phyloP scores from a whole-genome alignment of 2,888 invertebrate species.

The Petrophora chlorosata region DNA sequence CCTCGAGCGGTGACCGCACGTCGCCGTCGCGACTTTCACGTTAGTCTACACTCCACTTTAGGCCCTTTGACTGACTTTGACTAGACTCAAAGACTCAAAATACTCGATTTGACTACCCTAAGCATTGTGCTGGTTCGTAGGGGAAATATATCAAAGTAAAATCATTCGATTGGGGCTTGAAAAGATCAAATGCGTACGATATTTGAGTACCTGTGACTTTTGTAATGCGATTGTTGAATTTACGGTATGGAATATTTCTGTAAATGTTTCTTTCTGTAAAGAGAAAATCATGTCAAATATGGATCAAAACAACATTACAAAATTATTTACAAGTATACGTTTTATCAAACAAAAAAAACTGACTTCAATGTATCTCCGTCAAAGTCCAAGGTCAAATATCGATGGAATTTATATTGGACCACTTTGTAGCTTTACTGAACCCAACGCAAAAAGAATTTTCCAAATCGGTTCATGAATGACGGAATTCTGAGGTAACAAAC shows the following conservation, averaged over 20 bases:
- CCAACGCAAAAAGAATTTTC: too few species aligned
- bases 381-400: too few species aligned
- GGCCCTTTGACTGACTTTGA: slow-evolving; percentile 54
- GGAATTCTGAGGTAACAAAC: too few species aligned
- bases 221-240: slow-evolving; percentile 46
- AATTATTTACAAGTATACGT: too few species aligned
- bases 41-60: slow-evolving; percentile 43
- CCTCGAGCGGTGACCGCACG: slow-evolving; percentile 42
- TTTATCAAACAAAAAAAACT: too few species aligned
- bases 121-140: slow-evolving; percentile 57
- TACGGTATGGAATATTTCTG: slow-evolving; percentile 25
- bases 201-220: slow-evolving; percentile 62
- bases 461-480: too few species aligned
- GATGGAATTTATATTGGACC: too few species aligned
- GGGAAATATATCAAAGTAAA: slow-evolving; percentile 75
- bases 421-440: too few species aligned
- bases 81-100: slow-evolving; percentile 23
- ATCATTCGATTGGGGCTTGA: slow-evolving; percentile 72
- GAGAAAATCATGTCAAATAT: too few species aligned
- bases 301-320: too few species aligned
- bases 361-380: too few species aligned
- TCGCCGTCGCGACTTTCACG: slow-evolving; percentile 46
- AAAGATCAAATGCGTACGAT: slow-evolving; percentile 75
- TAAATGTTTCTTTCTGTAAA: too few species aligned
- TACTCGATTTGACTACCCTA: slow-evolving; percentile 62